Base-by-base conservation (phyloP, 1,140 invertebrate genomes). In the Euwallacea similis region DNA sequence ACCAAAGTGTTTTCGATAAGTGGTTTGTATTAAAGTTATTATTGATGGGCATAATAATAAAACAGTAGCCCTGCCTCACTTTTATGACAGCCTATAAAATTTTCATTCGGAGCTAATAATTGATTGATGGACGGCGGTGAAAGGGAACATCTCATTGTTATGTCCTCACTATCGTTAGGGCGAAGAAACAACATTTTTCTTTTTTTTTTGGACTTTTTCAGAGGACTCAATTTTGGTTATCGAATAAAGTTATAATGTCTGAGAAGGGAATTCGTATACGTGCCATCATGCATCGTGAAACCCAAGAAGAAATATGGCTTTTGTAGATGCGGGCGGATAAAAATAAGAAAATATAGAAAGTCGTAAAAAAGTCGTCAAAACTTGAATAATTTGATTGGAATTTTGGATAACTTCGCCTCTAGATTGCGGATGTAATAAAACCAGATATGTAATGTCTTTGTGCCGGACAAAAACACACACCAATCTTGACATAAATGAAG, bases 1-100 rank as follows among this genome's bases (percentile, higher is more conserved):
- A 69, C 60, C 67, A 69, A 69, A 69, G 67, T 69, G 59, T 69
- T 69, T 69, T 69, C 46, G 67, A 69, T 69, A 69, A 69, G 67
- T 69, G 67, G 67, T 69, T 61, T 61, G 67, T 69, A 69, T 69
- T 54, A 69, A 62, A 69, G 42, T 58, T 58, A 66, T 69, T 69
- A 62, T 69, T 62, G 47, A 69, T 62, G 60, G 59, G 47, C 59
- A 69, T 69, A 62, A 69, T 62, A 69, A 41, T 62, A 69, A 69
- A 69, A 69, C 58, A 61, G 58, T 54, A 43, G 67, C 50, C 42
- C 13, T 43, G 59, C 21, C 21, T 54, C 16, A 62, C 11, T 53
- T 69, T 69, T 69, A 69, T 69, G 67, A 55, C 58, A 54, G 0
- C n/a, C 7, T 50, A 68, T 68, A 68, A 68, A 68, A 68, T 47